A percentile compares a stretch with the other conserved stretches of the same genome.
These are phyloP conservation scores for Platyura marginata DNA, from an alignment of 1,140 invertebrate species.

Conservation along the genomic window DNA sequence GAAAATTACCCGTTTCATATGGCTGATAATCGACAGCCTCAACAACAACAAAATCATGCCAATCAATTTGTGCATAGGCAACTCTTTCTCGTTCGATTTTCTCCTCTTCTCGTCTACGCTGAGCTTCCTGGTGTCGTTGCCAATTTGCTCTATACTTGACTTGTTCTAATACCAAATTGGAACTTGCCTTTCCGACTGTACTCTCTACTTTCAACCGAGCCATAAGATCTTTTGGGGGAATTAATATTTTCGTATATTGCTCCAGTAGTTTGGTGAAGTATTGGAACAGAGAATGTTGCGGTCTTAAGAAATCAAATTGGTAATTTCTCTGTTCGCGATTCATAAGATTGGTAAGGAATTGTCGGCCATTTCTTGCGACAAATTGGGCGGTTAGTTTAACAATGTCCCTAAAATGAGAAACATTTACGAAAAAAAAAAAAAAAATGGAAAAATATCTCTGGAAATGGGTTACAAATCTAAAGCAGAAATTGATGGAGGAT, in stretches of 20 bases:
- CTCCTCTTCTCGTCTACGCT: slow-evolving; percentile 83
- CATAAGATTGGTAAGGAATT: slow-evolving; percentile 97
- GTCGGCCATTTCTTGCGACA: slow-evolving; percentile 93
- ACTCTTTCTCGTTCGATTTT: slow-evolving; percentile 87
- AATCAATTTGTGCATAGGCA: slow-evolving; percentile 96
- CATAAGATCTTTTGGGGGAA: slow-evolving; percentile 84
- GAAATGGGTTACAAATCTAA: slow-evolving; percentile 64
- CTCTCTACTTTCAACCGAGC: slow-evolving; percentile 64
- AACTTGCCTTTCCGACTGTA: slow-evolving; percentile 27
- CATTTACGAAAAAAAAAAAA: not conserved
- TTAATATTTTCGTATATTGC: slow-evolving; percentile 92
- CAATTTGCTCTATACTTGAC: slow-evolving; percentile 92
- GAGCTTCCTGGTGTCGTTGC: slow-evolving; percentile 84
- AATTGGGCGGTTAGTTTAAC: slow-evolving; percentile 98
- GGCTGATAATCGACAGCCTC: slow-evolving; percentile 98
- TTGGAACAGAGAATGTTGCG: slow-evolving; percentile 95
- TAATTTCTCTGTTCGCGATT: slow-evolving; percentile 95
- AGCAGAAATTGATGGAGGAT: slow-evolving; percentile 97
- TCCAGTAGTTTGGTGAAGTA: slow-evolving; percentile 97
- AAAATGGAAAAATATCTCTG: not conserved
- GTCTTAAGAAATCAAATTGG: slow-evolving; percentile 96
- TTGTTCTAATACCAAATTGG: slow-evolving; percentile 66
- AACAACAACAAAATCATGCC: slow-evolving; percentile 99
- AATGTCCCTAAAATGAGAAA: slow-evolving; percentile 52
- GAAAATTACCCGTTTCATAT: slow-evolving; percentile 88